phyloP scores from a whole-genome alignment of 2,888 invertebrate species.

The Liodrosophila aerea region DNA sequence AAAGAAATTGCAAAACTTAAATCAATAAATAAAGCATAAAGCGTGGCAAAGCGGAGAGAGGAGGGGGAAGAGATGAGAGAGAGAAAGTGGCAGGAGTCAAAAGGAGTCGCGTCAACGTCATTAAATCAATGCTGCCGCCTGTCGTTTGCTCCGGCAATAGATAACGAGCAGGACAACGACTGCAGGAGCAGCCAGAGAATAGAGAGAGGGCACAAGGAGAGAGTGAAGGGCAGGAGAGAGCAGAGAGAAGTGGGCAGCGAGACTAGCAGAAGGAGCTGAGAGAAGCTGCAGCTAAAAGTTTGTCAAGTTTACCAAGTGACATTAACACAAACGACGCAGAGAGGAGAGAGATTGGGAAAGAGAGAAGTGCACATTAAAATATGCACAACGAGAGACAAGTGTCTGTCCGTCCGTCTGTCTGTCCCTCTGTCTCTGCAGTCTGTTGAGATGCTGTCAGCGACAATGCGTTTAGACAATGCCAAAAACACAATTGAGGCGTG shows the following conservation, averaged over 20 bases:
- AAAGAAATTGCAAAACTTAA: constrained; percentile 76
- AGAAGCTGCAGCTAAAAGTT: constrained; percentile 49
- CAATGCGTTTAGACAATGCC: constrained; percentile 73
- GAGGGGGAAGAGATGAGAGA: background rate
- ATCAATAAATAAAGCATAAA: constrained; percentile 79
- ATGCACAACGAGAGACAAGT: constrained; percentile 66
- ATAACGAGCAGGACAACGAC: constrained; percentile 65
- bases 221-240: constrained; percentile 11
- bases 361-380: constrained; percentile 53
- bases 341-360: constrained; percentile 11
- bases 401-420: constrained; percentile 19
- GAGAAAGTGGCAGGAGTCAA: constrained; percentile 34
- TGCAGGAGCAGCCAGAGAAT: background rate
- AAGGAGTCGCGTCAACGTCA: constrained; percentile 77
- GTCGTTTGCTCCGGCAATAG: constrained; percentile 63
- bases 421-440: constrained; percentile 8
- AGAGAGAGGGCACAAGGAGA: constrained; percentile 10
- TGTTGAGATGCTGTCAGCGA: constrained; percentile 64
- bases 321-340: constrained; percentile 64
- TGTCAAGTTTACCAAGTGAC: constrained; percentile 74
- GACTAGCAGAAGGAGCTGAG: constrained; percentile 8
- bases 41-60: constrained; percentile 13
- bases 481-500: constrained; percentile 77
- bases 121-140: constrained; percentile 80
- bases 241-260: constrained; percentile 8